These are phyloP conservation scores for Eurystomus gularis DNA, from an alignment of 2,113 vertebrate genomes.

Conservation along the genomic window DNA sequence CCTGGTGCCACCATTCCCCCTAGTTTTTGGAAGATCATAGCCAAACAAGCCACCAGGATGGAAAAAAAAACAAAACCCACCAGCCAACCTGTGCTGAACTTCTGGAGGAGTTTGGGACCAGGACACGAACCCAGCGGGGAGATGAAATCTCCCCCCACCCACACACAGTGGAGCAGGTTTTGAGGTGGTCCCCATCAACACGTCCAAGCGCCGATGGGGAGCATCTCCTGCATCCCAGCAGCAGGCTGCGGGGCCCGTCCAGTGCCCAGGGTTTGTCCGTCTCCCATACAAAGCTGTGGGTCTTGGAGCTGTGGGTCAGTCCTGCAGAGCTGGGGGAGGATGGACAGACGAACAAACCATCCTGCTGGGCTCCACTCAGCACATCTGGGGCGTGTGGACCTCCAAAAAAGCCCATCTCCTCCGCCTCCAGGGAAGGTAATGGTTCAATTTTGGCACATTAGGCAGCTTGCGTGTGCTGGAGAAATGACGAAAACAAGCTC, in stretches of 20 bases:
- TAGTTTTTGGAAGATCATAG: neutral
- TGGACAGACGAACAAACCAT: rapidly evolving
- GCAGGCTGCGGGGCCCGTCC: neutral
- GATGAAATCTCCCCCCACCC: neutral
- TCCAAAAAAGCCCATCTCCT: neutral
- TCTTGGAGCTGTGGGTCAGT: too few relatives aligned
- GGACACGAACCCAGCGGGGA: neutral
- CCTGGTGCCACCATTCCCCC: neutral
- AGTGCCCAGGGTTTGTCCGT: neutral
- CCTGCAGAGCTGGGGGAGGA: neutral
- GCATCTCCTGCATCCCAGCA: neutral
- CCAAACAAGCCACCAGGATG: neutral
- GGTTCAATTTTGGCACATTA: neutral
- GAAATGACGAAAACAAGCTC: constrained; percentile 16
- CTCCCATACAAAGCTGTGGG: neutral
- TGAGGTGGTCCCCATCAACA: rapidly evolving
- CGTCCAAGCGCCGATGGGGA: neutral
- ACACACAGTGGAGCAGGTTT: rapidly evolving
- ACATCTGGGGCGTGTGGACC: neutral
- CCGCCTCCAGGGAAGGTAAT: neutral
- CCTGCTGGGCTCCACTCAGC: neutral
- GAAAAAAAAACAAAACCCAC: neutral
- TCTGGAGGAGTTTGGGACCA: neutral
- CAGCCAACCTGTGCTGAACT: neutral
- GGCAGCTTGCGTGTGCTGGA: neutral